phyloP scores from a whole-genome alignment of 2,888 invertebrate genomes.

The Mythimna albipuncta region DNA sequence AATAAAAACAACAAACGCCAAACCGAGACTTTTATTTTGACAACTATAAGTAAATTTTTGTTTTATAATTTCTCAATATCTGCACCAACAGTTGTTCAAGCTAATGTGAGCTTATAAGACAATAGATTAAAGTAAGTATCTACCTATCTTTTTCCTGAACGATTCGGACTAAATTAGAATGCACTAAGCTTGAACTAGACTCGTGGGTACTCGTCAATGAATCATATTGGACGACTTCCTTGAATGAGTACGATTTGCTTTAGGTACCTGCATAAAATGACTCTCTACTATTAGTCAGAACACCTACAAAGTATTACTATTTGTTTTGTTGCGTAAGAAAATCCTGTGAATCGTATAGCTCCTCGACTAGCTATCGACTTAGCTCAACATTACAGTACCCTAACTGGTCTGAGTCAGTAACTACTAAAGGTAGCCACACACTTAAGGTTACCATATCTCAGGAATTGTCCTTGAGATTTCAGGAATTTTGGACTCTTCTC shows the following conservation, averaged over 20 bases:
- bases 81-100: background rate
- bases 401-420: background rate
- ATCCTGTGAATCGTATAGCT: background rate
- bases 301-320: background rate
- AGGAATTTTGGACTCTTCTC: no score
- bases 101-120: background rate
- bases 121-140: background rate
- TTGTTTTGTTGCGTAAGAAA: background rate
- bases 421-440: background rate
- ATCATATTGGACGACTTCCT: slow-evolving; percentile 10
- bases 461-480: no score
- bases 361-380: background rate
- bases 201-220: background rate
- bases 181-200: slow-evolving; percentile 17
- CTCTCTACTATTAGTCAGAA: slow-evolving; percentile 8
- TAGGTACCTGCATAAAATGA: background rate
- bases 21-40: no score
- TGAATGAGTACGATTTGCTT: slow-evolving; percentile 1
- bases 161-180: background rate
- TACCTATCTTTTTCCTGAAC: background rate
- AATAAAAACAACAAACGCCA: no score
- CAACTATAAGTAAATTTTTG: no score
- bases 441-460: no score
- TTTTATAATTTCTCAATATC: background rate
- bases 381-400: background rate